These are phyloP conservation scores for Dendronephthya gigantea DNA, from an alignment of 64 coral and sea anemone species.

Conservation along the genomic window DNA sequence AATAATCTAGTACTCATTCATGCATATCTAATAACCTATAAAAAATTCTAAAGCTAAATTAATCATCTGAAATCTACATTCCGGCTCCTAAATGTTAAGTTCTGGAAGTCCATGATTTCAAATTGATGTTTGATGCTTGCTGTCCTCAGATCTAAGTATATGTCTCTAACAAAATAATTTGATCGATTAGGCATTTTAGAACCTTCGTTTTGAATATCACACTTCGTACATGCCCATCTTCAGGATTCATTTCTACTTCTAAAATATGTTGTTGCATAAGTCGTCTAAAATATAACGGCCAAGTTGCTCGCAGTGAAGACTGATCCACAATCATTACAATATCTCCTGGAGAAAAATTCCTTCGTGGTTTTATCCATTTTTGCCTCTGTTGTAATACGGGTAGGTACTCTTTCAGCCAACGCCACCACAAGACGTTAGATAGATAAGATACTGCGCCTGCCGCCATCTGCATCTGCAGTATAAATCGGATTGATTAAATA, in stretches of 20 bases:
- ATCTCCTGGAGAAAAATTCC: neutral
- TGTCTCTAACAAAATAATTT: neutral
- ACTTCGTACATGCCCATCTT: neutral
- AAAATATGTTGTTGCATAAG: no score
- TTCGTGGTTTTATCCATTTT: neutral
- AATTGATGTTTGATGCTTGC: neutral
- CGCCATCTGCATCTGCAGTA: neutral
- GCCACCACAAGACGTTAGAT: neutral
- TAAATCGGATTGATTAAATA: neutral
- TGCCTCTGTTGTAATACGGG: neutral
- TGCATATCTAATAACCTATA: no score
- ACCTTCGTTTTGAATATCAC: neutral
- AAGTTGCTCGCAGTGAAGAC: neutral
- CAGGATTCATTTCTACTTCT: neutral
- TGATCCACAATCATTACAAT: neutral
- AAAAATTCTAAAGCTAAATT: no score
- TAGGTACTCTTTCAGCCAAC: neutral
- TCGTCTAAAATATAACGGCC: no score
- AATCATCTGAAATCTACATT: neutral
- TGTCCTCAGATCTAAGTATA: neutral
- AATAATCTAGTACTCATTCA: no score
- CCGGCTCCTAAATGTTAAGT: neutral
- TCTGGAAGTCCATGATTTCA: neutral
- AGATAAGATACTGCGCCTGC: neutral
- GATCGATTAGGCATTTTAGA: neutral